phyloP scores from a whole-genome alignment of 2,888 invertebrate genomes.

The Hermaeophaga mercurialis region DNA sequence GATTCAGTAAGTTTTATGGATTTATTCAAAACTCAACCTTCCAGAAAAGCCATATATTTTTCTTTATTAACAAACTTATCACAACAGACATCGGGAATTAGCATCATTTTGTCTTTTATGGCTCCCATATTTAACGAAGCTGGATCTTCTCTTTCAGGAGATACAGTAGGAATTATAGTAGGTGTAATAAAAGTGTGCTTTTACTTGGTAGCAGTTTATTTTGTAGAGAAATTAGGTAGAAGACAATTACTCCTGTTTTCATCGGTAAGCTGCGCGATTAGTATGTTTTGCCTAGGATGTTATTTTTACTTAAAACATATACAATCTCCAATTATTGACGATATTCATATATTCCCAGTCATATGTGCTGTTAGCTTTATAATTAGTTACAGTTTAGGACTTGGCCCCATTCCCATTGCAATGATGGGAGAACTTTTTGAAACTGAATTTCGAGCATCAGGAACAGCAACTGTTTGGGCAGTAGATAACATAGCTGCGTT shows the following conservation, averaged over 20 bases:
- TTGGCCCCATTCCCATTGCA: conserved; percentile 80
- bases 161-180: conserved; percentile 15
- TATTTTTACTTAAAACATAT: conserved; percentile 66
- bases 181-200: conserved; percentile 63
- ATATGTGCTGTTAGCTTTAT: conserved; percentile 72
- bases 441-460: conserved; percentile 73
- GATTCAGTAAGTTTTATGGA: not conserved
- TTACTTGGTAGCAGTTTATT: conserved; percentile 71
- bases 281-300: conserved; percentile 61
- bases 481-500: conserved; percentile 8
- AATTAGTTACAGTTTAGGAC: conserved; percentile 69
- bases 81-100: conserved; percentile 5
- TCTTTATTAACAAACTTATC: conserved; percentile 2
- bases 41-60: conserved; percentile 16
- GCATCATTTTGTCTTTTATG: conserved; percentile 19
- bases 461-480: conserved; percentile 57
- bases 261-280: conserved; percentile 66
- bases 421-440: conserved; percentile 82
- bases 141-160: conserved; percentile 14
- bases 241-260: conserved; percentile 71
- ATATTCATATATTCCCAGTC: conserved; percentile 71
- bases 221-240: conserved; percentile 77
- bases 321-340: conserved; percentile 34
- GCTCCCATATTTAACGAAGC: conserved; percentile 24
- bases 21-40: conserved; percentile 2